phyloP scores from a whole-genome alignment of 2,113 vertebrate species.

The Oreocharis arfaki region DNA sequence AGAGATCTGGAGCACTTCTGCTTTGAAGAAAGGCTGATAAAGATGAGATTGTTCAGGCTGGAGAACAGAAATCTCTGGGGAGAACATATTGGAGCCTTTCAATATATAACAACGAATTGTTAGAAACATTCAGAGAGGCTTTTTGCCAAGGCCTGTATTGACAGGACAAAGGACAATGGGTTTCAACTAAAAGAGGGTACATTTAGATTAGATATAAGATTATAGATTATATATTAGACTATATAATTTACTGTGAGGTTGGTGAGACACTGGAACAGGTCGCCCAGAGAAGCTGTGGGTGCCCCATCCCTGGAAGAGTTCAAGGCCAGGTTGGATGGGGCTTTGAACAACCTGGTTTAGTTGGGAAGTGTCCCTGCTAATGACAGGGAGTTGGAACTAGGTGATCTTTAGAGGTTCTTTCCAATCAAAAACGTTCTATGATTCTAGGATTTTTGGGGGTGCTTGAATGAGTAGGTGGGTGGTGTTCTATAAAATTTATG shows the following conservation, averaged over 20 bases:
- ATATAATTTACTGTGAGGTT: not conserved
- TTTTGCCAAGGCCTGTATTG: not conserved
- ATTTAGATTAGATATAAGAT: not conserved
- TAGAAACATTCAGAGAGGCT: not conserved
- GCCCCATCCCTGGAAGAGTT: not conserved
- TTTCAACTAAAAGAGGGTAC: not conserved
- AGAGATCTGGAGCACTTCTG: not conserved
- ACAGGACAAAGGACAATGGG: not conserved
- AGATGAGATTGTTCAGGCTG: not conserved
- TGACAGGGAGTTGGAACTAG: not conserved
- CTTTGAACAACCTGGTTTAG: not conserved
- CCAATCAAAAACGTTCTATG: rapidly evolving
- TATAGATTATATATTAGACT: too few relatives aligned
- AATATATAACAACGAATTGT: not conserved
- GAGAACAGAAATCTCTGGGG: not conserved
- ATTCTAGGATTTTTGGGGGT: not conserved
- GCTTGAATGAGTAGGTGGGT: not conserved
- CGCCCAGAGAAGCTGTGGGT: not conserved
- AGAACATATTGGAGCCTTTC: not conserved
- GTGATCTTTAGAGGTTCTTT: not conserved
- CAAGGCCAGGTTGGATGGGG: not conserved
- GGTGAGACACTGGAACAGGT: not conserved
- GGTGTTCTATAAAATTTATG: not conserved
- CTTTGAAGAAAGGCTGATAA: not conserved
- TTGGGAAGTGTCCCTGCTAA: not conserved